These are phyloP conservation scores for Synaphobranchus kaupii DNA, from an alignment of 2,797 vertebrate species.

Conservation along the genomic window DNA sequence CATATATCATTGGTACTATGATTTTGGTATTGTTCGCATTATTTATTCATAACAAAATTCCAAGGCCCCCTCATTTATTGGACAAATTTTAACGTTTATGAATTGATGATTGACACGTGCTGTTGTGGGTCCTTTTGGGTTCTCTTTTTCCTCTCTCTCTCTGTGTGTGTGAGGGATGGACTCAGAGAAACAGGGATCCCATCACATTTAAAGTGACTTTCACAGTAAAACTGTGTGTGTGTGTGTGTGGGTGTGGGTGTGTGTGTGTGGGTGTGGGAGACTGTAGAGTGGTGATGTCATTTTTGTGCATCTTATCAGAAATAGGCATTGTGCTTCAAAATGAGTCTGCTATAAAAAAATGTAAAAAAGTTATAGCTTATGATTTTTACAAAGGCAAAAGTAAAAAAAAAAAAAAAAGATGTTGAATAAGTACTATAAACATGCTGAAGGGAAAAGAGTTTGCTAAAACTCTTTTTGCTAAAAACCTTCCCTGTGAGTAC, in stretches of 20 bases:
- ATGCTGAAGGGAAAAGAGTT: neutral
- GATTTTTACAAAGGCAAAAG: neutral
- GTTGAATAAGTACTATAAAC: neutral
- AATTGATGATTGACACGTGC: slow-evolving; percentile 35
- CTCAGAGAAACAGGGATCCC: neutral
- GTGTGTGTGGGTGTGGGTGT: too few relatives aligned
- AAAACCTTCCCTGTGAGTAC: too few relatives aligned
- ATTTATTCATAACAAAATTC: neutral
- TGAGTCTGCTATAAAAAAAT: neutral
- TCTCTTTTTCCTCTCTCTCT: slow-evolving; percentile 18
- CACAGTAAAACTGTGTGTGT: slow-evolving; percentile 8
- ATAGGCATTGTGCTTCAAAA: too few relatives aligned
- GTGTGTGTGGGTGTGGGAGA: too few relatives aligned
- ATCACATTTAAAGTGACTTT: neutral
- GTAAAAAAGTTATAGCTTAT: neutral
- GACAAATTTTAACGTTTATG: slow-evolving; percentile 30
- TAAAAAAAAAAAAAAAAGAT: neutral
- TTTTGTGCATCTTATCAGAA: neutral
- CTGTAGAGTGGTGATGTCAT: neutral
- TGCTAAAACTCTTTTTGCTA: too few relatives aligned
- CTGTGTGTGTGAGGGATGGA: neutral
- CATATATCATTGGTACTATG: neutral
- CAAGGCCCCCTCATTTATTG: neutral
- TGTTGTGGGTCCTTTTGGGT: neutral
- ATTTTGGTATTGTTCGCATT: neutral